Percentiles rank a stretch among this genome's conserved stretches.
phyloP scores from a whole-genome alignment of 1,140 invertebrate genomes.

The Brachionus paranguensis region DNA sequence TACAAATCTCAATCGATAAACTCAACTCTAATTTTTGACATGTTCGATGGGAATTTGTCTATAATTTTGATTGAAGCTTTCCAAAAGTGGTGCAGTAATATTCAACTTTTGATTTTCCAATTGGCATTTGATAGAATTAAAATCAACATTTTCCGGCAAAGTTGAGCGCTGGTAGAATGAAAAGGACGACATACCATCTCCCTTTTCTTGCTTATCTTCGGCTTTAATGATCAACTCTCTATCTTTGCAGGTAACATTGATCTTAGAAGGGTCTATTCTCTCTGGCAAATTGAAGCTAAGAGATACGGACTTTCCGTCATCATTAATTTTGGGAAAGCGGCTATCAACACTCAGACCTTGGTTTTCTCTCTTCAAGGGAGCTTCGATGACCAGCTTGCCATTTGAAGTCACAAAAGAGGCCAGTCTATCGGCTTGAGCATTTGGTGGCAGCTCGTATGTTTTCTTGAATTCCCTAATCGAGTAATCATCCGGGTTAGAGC shows the following conservation, averaged over 20 bases:
- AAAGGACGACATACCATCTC: neutral
- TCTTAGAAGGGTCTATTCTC: conserved; percentile 17
- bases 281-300: conserved; percentile 8
- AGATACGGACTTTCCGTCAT: conserved; percentile 36
- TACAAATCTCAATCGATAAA: neutral
- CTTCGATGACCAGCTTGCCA: conserved; percentile 10
- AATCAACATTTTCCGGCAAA: conserved; percentile 29
- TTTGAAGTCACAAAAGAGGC: neutral
- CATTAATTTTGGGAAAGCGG: neutral
- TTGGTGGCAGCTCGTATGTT: conserved; percentile 13
- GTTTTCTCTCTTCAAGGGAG: conserved; percentile 26
- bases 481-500: conserved; percentile 3
- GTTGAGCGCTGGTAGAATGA: conserved; percentile 21
- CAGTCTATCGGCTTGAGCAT: neutral
- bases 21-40: conserved; percentile 7
- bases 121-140: conserved; percentile 28
- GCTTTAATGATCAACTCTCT: conserved; percentile 24
- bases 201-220: conserved; percentile 18
- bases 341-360: neutral
- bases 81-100: neutral
- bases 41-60: conserved; percentile 36
- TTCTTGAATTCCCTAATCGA: conserved; percentile 31
- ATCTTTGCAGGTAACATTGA: conserved; percentile 37
- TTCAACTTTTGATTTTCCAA: conserved; percentile 17
- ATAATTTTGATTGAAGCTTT: neutral